Evolutionary conservation across 2,113 vertebrate genomes (phyloP), one percentile per base, ranked within the genome.

Genomic region (Salvelinus alpinus): DNA sequence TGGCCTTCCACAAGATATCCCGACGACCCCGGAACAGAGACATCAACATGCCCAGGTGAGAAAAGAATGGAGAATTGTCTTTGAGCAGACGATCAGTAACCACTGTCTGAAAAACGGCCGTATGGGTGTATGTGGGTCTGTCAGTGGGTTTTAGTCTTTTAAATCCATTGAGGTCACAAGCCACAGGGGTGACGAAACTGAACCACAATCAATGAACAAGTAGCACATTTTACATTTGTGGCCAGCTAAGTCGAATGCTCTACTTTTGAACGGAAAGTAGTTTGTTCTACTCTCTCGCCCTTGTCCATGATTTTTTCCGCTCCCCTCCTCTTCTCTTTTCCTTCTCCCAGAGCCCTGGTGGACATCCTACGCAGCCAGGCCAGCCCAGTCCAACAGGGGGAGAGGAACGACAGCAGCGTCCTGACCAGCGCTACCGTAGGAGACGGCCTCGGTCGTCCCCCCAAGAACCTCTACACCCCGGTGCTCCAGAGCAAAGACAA

Each of bases 301-400:
- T 12, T 44, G 38, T 44, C 38, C 38, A 12, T 44, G 9, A 11
- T 44, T 12, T 5, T 70, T 20, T 44, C 22, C 47, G 29, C 54
- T 3, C 16, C 44, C 9, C 20, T 22, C 65, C 4, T 22, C 13
- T 73, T 75, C 20, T 71, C 18, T 74, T 72, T 20, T 71, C 59
- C 14, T 78, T 72, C 24, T 16, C 34, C 71, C 80, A 97, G 96
- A 82, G 95, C 95, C 5, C 91, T 97, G 89, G 96, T 97, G 84
- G 96, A 96, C 64, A 97, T 97, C 75, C 82, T 97, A 31, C 93
- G 96, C 60, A 95, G 96, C 81, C 96, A 97, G 86, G 94, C 95
- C 0, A 95, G 94, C 27, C 94, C 94, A 1, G 90, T 92, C 77
- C 91, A 93, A 72, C 94, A 90, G 44, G 91, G 93, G 0, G 95